Conservation (phyloP, 30 jellyfish, hydroid and myxozoan genomes). For the Sanderia malayensis region DNA sequence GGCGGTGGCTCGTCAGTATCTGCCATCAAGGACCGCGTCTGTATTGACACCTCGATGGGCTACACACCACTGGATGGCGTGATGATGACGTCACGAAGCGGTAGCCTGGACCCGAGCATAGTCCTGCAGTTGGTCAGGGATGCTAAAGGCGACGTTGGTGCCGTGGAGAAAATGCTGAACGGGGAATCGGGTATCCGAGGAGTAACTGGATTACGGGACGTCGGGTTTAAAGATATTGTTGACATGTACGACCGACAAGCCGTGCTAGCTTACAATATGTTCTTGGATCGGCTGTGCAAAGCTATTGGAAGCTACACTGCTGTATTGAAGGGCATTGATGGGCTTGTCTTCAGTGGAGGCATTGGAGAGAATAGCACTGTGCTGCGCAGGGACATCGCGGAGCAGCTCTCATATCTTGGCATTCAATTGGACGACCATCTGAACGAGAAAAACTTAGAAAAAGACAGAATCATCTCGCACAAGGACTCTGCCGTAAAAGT, state of each 20-base stretch:
- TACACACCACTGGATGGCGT: slow-evolving; percentile 83
- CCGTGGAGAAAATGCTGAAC: slow-evolving; percentile 53
- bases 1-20: slow-evolving; percentile 87
- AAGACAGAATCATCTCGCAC: slow-evolving; percentile 41
- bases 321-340: slow-evolving; percentile 63
- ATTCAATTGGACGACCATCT: slow-evolving; percentile 24
- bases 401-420: slow-evolving; percentile 47
- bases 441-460: slow-evolving; percentile 8
- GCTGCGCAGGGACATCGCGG: slow-evolving; percentile 42
- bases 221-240: slow-evolving; percentile 13
- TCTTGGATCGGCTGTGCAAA: slow-evolving; percentile 56
- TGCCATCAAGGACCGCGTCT: slow-evolving; percentile 57
- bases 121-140: slow-evolving; percentile 59
- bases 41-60: slow-evolving; percentile 87
- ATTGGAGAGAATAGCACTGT: slow-evolving; percentile 70
- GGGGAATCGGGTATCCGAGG: slow-evolving; percentile 71
- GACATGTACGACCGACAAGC: slow-evolving; percentile 58
- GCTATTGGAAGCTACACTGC: slow-evolving; percentile 61
- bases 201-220: slow-evolving; percentile 49
- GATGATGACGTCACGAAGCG: slow-evolving; percentile 78
- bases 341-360: slow-evolving; percentile 83
- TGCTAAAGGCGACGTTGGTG: slow-evolving; percentile 33
- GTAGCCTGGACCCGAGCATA: slow-evolving; percentile 82
- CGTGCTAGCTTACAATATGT: slow-evolving; percentile 45
- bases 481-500: slow-evolving; percentile 22